Base-by-base conservation (phyloP, 2,113 vertebrate species). In the Silurus meridionalis region DNA sequence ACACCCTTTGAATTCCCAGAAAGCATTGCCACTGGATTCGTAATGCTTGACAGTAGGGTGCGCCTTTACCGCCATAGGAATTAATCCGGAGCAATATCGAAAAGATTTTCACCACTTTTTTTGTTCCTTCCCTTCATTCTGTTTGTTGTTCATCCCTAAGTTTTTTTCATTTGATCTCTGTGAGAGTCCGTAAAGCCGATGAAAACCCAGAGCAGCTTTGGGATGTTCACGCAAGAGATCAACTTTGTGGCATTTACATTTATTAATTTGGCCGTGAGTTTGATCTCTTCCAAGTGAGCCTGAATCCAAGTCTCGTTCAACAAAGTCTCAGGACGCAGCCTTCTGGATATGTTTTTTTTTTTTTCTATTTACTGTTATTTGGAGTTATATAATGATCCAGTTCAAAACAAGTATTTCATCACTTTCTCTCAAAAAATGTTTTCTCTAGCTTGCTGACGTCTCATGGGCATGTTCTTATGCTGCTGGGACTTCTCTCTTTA, bases 31-130 rank as follows among this genome's bases (percentile, higher is more conserved):
- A 37, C 28, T 81, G 78, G 57, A 8, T 75, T 77, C 60, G 13
- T 77, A 64, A 83, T 77, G 57, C 85, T 25, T 81, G 69, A 37
- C 84, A 58, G 84, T 66, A 55, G 85, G 81, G 50, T 25, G 74
- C 87, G 80, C 71, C 63, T 60, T 84, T 13, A 50, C 75, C 67
- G 25, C 88, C 85, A 81, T 75, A 89, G 82, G 85, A 66, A 66
- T 89, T 80, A 84, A 86, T 86, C 88, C 86, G 84, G 84, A 88
- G 84, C 80, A 82, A 85, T 86, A 86, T 88, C 84, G 83, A 69
- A 86, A 86, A 80, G 87, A 63, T 77, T 83, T 58, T 82, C 61
- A 21, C 10, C 8, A 21, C n/a, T 37, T 84, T 80, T 19, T 80
- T 25, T 60, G 64, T 53, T 72, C 21, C 48, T 37, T 72, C 21